Evolutionary conservation across 2,888 invertebrate species (phyloP).

Genomic region (Oscheius onirici): DNA sequence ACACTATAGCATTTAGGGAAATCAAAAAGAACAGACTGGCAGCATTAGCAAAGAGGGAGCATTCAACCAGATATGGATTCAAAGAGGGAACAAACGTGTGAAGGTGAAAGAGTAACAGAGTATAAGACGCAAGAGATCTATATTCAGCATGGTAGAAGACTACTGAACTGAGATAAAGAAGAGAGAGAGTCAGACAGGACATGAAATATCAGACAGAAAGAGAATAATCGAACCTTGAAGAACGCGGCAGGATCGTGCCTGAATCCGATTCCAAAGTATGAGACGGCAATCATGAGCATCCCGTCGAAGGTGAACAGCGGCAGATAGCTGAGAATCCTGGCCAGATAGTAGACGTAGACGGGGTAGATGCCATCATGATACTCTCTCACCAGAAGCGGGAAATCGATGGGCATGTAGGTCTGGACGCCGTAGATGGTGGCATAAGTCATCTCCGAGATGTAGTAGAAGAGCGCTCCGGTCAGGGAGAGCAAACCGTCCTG

Average conservation of each 20-base stretch:
- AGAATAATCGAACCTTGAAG: not conserved
- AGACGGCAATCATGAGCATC: slow-evolving; percentile 82
- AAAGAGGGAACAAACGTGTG: too few relatives aligned
- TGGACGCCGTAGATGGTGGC: slow-evolving; percentile 90
- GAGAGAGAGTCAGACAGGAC: not conserved
- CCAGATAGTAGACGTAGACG: slow-evolving; percentile 72
- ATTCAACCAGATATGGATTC: too few relatives aligned
- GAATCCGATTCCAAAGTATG: slow-evolving; percentile 83
- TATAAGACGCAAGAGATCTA: too few relatives aligned
- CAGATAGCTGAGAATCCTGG: slow-evolving; percentile 71
- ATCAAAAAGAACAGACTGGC: too few relatives aligned
- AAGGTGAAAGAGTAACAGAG: too few relatives aligned
- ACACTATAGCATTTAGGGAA: too few relatives aligned
- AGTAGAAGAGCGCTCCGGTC: slow-evolving; percentile 84
- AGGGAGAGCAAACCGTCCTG: slow-evolving; percentile 33
- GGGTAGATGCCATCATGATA: slow-evolving; percentile 90
- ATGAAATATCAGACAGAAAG: too few relatives aligned
- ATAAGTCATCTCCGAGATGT: slow-evolving; percentile 90
- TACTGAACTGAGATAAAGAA: too few relatives aligned
- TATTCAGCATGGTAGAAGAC: too few relatives aligned
- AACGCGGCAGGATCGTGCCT: not conserved
- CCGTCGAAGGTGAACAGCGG: slow-evolving; percentile 88
- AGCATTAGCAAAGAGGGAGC: too few relatives aligned
- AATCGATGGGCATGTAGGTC: slow-evolving; percentile 86
- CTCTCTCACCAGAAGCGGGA: slow-evolving; percentile 89